Percentiles rank a stretch among this genome's conserved stretches.
phyloP scores from a whole-genome alignment of 2,888 invertebrate genomes.

The Odontothrips loti region DNA sequence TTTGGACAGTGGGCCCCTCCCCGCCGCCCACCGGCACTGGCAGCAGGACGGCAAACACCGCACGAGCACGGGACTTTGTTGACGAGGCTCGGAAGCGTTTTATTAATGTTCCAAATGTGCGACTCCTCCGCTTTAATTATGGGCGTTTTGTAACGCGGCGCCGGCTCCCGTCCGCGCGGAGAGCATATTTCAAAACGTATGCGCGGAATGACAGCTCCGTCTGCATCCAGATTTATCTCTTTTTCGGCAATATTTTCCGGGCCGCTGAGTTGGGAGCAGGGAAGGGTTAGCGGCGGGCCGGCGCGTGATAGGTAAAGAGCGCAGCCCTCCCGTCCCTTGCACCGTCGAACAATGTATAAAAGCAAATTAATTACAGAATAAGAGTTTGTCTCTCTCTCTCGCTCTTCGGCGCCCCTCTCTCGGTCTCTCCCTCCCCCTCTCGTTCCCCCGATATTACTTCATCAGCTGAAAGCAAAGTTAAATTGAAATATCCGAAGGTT shows the following conservation, averaged over 20 bases:
- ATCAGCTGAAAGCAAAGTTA: constrained; percentile 23
- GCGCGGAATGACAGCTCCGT: not conserved
- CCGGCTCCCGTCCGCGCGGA: not conserved
- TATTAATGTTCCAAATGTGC: too few relatives aligned
- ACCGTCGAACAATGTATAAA: not conserved
- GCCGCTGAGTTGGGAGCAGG: not conserved
- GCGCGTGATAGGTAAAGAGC: constrained; percentile 13
- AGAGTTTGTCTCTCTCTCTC: not conserved
- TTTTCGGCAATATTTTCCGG: constrained; percentile 22
- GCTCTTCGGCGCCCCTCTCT: not conserved
- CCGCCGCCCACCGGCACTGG: too few relatives aligned
- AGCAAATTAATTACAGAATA: constrained; percentile 16
- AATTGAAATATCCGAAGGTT: constrained; percentile 18
- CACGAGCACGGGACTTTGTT: too few relatives aligned
- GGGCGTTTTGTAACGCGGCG: too few relatives aligned
- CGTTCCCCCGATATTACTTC: constrained; percentile 6
- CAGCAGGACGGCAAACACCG: too few relatives aligned
- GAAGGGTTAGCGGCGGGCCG: not conserved
- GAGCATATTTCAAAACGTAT: constrained; percentile 17
- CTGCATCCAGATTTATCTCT: not conserved
- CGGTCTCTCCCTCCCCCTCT: not conserved
- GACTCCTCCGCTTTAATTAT: too few relatives aligned
- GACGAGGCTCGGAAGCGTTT: too few relatives aligned
- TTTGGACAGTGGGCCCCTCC: too few relatives aligned
- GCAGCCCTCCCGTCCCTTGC: not conserved